Conservation (phyloP, 2,113 vertebrate genomes). For the Prionailurus bengalensis region DNA sequence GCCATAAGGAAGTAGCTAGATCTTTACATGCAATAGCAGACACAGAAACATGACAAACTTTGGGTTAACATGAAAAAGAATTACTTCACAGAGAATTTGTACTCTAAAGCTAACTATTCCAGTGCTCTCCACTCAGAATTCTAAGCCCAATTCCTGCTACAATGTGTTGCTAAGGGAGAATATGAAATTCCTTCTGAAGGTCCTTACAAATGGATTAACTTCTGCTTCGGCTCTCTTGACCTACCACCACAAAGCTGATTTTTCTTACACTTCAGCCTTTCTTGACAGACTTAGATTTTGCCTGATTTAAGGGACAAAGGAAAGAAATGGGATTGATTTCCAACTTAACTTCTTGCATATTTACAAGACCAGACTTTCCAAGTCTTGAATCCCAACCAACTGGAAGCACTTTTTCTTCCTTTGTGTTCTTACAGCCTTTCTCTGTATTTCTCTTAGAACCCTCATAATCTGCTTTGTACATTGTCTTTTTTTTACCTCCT, state of each 20-base stretch:
- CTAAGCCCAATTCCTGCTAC: background rate
- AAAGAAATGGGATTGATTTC: conserved; percentile 59
- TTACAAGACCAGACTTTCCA: background rate
- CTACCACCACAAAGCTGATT: background rate
- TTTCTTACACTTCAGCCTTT: background rate
- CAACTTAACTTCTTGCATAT: conserved; percentile 30
- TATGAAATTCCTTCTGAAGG: background rate
- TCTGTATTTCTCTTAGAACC: conserved; percentile 1
- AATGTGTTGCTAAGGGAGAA: background rate
- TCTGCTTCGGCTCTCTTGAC: background rate
- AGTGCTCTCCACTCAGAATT: background rate
- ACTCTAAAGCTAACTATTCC: background rate
- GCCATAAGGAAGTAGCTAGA: background rate
- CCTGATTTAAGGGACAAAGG: conserved; percentile 17
- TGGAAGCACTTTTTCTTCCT: background rate
- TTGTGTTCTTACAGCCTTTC: background rate
- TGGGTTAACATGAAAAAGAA: background rate
- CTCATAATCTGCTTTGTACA: background rate
- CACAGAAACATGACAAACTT: background rate
- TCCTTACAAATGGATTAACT: background rate
- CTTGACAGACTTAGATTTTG: background rate
- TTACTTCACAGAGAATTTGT: background rate
- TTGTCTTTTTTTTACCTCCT: background rate
- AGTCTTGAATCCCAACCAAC: background rate
- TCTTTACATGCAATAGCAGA: background rate